Evolutionary conservation across 2,113 vertebrate genomes (phyloP).

Genomic region (Neotragus pygmaeus): DNA sequence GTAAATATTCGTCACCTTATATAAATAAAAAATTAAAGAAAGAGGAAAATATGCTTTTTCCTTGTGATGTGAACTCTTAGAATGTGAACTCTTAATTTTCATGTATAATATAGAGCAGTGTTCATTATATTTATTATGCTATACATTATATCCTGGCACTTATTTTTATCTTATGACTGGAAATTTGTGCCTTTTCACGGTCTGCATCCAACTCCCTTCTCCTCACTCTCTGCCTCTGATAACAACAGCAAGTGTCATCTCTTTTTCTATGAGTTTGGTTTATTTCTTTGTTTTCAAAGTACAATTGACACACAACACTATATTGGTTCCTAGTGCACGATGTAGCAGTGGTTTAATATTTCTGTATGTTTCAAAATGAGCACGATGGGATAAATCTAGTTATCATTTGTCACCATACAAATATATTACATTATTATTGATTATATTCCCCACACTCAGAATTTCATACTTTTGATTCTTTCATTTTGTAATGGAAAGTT

Average conservation of each 20-base stretch:
- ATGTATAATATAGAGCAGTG: background rate
- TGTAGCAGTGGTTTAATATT: background rate
- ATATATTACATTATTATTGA: background rate
- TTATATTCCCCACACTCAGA: background rate
- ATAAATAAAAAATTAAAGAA: background rate
- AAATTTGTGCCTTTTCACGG: background rate
- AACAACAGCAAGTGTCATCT: background rate
- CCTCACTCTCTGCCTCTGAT: background rate
- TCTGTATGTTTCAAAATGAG: background rate
- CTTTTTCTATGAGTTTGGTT: background rate
- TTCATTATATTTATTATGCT: background rate
- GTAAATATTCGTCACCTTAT: background rate
- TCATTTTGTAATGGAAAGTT: background rate
- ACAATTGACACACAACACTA: background rate
- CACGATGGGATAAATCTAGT: background rate
- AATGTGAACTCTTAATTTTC: background rate
- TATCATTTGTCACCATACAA: background rate
- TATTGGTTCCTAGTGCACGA: background rate
- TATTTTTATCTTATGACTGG: background rate
- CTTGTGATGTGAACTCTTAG: background rate
- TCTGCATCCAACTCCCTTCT: background rate
- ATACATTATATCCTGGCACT: background rate
- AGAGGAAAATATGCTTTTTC: background rate
- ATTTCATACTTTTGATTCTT: background rate
- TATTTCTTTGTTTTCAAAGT: background rate